These are phyloP conservation scores for Lineus longissimus DNA, from an alignment of 1,140 invertebrate species.

Conservation along the genomic window DNA sequence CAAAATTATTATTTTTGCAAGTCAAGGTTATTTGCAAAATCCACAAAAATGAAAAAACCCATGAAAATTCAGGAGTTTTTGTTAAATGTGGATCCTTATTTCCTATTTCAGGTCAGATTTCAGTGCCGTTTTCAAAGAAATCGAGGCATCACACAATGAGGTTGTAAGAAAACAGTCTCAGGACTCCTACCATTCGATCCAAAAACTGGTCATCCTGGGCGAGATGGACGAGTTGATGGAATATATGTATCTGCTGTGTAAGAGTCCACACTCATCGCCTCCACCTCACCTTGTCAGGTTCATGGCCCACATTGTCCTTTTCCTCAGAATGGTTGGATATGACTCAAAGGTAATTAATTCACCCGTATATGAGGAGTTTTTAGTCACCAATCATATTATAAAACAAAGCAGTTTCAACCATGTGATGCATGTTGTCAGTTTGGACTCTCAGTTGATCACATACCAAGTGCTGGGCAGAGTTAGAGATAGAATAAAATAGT, in stretches of 20 bases:
- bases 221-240: slow-evolving; percentile 63
- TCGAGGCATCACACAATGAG: slow-evolving; percentile 35
- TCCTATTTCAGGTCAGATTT: slow-evolving; percentile 32
- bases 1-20: too few species aligned
- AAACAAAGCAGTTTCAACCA: slow-evolving; percentile 4
- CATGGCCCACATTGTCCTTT: slow-evolving; percentile 77
- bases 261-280: slow-evolving; percentile 22
- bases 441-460: too few species aligned
- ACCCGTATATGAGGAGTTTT: too few species aligned
- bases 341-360: slow-evolving; percentile 29
- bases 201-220: slow-evolving; percentile 74
- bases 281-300: slow-evolving; percentile 68
- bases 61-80: too few species aligned
- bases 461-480: too few species aligned
- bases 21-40: too few species aligned
- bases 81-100: slow-evolving; percentile 6
- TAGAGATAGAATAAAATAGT: too few species aligned
- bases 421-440: slow-evolving; percentile 10
- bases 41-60: too few species aligned
- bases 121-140: slow-evolving; percentile 43
- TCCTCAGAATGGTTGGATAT: slow-evolving; percentile 72
- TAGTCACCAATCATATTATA: too few species aligned
- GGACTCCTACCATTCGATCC: slow-evolving; percentile 65
- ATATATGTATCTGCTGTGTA: slow-evolving; percentile 57
- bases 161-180: slow-evolving; percentile 62